Evolutionary conservation across 2,888 invertebrate genomes (phyloP).

Genomic region (Odontocolon sp.): DNA sequence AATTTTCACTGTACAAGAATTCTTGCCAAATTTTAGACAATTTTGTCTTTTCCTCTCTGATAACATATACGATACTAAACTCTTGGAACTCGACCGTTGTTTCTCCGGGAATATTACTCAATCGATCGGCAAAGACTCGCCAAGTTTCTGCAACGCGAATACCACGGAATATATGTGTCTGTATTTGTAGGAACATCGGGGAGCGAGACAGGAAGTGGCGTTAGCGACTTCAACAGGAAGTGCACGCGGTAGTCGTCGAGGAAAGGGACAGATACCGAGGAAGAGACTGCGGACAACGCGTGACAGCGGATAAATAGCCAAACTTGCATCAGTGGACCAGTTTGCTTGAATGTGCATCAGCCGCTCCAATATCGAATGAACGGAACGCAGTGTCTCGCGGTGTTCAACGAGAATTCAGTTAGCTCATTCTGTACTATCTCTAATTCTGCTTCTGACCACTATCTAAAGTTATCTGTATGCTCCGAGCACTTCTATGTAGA

Average conservation of each 20-base stretch:
- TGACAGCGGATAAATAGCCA: conserved; percentile 72
- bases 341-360: conserved; percentile 48
- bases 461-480: neutral
- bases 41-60: no score
- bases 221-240: conserved; percentile 56
- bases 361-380: conserved; percentile 55
- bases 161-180: conserved; percentile 63
- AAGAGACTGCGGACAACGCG: conserved; percentile 68
- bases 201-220: conserved; percentile 38
- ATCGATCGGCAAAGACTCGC: conserved; percentile 68
- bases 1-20: conserved; percentile 25
- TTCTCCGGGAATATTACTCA: conserved; percentile 64
- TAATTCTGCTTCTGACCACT: neutral
- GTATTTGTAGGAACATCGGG: conserved; percentile 23
- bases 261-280: conserved; percentile 44
- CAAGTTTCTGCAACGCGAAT: conserved; percentile 64
- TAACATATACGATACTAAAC: conserved; percentile 46
- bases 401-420: conserved; percentile 7
- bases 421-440: neutral
- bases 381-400: conserved; percentile 28
- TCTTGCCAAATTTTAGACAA: conserved; percentile 57
- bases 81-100: conserved; percentile 51
- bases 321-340: conserved; percentile 65
- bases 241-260: conserved; percentile 53
- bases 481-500: neutral